Evolutionary conservation across 2,888 invertebrate genomes (phyloP).

Genomic region (Hypercompe scribonia): DNA sequence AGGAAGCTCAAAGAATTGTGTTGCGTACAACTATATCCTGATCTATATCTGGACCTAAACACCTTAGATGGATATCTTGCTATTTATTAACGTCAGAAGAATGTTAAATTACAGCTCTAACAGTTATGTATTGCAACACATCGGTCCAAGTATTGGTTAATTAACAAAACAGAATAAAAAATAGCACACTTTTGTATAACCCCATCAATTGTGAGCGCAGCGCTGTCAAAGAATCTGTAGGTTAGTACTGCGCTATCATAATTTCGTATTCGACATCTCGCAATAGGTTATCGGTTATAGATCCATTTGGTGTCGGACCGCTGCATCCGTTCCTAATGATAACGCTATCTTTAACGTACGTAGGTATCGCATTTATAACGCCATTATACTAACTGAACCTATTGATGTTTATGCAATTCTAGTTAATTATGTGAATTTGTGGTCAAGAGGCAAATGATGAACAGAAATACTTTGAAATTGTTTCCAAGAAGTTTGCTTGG

Average conservation of each 20-base stretch:
- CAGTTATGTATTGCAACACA: no score
- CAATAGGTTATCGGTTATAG: constrained; percentile 69
- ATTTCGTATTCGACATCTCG: constrained; percentile 58
- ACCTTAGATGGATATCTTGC: no score
- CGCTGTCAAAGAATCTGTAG: constrained; percentile 71
- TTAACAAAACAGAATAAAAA: background rate
- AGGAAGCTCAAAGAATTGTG: no score
- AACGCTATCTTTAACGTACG: constrained; percentile 41
- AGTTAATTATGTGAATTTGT: background rate
- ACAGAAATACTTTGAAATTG: background rate
- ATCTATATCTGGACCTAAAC: no score
- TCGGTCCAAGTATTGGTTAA: no score
- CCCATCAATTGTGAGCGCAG: constrained; percentile 53
- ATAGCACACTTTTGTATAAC: constrained; percentile 36
- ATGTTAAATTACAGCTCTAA: background rate
- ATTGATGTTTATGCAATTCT: constrained; percentile 15
- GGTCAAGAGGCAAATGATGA: background rate
- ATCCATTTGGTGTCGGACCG: constrained; percentile 62
- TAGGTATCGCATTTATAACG: constrained; percentile 11
- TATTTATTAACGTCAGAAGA: no score
- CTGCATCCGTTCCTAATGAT: constrained; percentile 72
- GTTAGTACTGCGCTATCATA: constrained; percentile 63
- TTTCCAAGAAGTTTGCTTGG: background rate
- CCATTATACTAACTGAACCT: constrained; percentile 3
- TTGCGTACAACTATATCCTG: no score